These are phyloP conservation scores for Mormyrops attenuatus DNA, from an alignment of 2,797 vertebrate species.

Conservation along the genomic window DNA sequence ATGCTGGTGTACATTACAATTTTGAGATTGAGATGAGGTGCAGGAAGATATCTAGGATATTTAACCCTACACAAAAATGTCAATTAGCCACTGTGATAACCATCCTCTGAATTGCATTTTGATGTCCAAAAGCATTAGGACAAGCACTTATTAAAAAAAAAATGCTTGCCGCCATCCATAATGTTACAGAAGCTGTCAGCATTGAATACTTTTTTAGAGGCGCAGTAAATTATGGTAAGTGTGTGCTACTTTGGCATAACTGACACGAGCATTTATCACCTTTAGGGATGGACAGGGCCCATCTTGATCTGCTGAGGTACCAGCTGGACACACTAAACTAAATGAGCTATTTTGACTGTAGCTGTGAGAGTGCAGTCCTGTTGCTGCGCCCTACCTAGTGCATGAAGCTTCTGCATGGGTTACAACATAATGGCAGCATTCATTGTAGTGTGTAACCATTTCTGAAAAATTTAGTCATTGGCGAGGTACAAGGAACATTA, in stretches of 20 bases:
- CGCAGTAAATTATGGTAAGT: neutral
- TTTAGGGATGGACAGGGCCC: neutral
- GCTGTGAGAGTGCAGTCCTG: neutral
- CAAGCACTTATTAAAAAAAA: neutral
- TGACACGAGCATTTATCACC: neutral
- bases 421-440: neutral
- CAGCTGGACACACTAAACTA: neutral
- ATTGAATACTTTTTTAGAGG: neutral
- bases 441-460: neutral
- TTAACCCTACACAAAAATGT: neutral
- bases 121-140: neutral
- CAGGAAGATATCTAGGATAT: neutral
- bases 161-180: neutral
- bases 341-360: neutral
- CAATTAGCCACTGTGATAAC: neutral
- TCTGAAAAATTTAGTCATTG: neutral
- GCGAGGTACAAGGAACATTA: neutral
- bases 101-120: neutral
- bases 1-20: neutral
- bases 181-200: neutral
- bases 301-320: neutral
- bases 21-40: neutral
- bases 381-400: neutral
- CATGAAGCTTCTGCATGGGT: neutral
- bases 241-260: neutral